phyloP scores from a whole-genome alignment of 2,888 invertebrate genomes.

The Phasia obesa region DNA sequence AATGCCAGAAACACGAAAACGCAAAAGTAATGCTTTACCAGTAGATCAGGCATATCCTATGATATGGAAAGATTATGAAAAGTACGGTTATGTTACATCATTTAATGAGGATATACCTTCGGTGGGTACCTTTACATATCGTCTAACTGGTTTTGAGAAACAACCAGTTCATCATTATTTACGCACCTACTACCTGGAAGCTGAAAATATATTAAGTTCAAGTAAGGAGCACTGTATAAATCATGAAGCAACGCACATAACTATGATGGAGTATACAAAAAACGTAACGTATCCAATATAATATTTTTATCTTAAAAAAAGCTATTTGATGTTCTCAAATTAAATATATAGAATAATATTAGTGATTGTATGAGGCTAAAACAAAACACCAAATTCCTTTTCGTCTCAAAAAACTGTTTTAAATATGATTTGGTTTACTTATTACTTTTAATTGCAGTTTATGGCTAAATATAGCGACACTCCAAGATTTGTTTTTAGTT shows the following conservation, averaged over 20 bases:
- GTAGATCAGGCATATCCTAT: constrained; percentile 90
- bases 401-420: neutral
- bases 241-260: constrained; percentile 87
- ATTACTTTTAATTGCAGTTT: constrained; percentile 81
- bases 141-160: constrained; percentile 91
- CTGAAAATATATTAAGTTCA: constrained; percentile 84
- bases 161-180: constrained; percentile 96
- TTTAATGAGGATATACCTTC: constrained; percentile 94
- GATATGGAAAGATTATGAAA: constrained; percentile 91
- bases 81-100: constrained; percentile 89
- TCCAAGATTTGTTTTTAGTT: constrained; percentile 93
- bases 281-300: constrained; percentile 84
- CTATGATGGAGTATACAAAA: constrained; percentile 86
- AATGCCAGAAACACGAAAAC: constrained; percentile 91
- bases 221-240: constrained; percentile 88
- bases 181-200: constrained; percentile 90
- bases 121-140: constrained; percentile 94
- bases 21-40: constrained; percentile 85
- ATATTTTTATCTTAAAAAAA: neutral
- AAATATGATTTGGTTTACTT: no score
- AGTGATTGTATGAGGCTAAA: no score
- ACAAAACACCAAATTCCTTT: neutral
- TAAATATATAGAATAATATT: no score
- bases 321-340: neutral
- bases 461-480: constrained; percentile 86